These are phyloP conservation scores for Hydrochoerus hydrochaeris DNA, from an alignment of 2,113 vertebrate genomes.

Conservation along the genomic window DNA sequence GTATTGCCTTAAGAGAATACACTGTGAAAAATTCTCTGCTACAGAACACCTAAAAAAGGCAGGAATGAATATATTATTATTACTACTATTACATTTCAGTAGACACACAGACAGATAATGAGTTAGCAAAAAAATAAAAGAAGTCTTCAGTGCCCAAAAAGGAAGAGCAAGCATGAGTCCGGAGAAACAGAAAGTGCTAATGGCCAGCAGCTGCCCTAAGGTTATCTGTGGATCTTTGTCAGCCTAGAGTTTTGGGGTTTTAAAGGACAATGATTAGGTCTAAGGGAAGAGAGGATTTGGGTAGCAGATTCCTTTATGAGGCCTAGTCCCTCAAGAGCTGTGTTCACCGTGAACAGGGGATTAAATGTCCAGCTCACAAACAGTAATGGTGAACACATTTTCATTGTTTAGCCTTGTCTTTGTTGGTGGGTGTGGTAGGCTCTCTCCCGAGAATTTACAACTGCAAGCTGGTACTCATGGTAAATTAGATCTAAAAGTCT, in stretches of 20 bases:
- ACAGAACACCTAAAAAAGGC: background rate
- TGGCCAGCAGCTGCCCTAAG: background rate
- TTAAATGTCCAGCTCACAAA: background rate
- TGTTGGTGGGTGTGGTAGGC: background rate
- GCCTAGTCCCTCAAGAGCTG: background rate
- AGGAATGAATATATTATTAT: too few species aligned
- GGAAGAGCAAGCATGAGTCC: slow-evolving; percentile 9
- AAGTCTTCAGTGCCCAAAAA: background rate
- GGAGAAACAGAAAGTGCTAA: slow-evolving; percentile 34
- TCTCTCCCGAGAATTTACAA: slow-evolving; percentile 13
- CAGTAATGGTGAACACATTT: background rate
- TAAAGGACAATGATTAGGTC: background rate
- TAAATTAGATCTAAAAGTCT: slow-evolving; percentile 19
- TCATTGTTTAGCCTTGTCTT: background rate
- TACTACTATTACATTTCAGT: background rate
- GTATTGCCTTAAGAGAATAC: slow-evolving; percentile 27
- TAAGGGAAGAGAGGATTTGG: background rate
- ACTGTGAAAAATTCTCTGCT: background rate
- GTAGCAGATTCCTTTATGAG: background rate
- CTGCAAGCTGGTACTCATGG: background rate
- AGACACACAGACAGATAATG: background rate
- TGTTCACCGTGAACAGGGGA: background rate
- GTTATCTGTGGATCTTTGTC: background rate
- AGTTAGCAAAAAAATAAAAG: background rate
- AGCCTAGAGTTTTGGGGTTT: slow-evolving; percentile 4